These are phyloP conservation scores for Lasioglossum oenotherae DNA, from an alignment of 2,888 invertebrate genomes.

Conservation along the genomic window DNA sequence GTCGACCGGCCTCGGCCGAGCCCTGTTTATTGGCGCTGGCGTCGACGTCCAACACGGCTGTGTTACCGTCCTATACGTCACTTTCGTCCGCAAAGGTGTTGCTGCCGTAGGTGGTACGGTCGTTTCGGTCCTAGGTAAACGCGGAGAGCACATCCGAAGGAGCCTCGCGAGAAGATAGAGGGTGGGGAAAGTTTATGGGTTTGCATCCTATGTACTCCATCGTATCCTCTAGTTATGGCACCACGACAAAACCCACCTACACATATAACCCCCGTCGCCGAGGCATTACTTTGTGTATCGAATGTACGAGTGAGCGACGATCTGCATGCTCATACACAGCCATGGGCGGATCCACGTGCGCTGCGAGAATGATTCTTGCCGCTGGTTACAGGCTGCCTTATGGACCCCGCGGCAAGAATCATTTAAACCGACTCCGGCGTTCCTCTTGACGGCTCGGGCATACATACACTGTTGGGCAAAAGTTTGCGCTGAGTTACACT, in stretches of 20 bases:
- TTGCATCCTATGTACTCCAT: slow-evolving; percentile 82
- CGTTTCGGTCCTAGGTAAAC: slow-evolving; percentile 73
- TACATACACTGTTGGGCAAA: slow-evolving; percentile 7
- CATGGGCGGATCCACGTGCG: neutral
- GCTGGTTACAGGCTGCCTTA: neutral
- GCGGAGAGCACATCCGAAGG: slow-evolving; percentile 67
- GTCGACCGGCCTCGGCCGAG: slow-evolving; percentile 49
- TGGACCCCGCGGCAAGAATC: neutral
- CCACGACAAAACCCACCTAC: slow-evolving; percentile 77
- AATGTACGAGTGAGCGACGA: slow-evolving; percentile 38
- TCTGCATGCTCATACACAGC: slow-evolving; percentile 15
- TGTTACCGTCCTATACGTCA: slow-evolving; percentile 60
- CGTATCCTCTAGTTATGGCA: slow-evolving; percentile 81
- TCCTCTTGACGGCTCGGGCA: neutral
- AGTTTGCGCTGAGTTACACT: neutral
- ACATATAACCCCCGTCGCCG: slow-evolving; percentile 42
- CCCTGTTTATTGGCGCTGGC: slow-evolving; percentile 65
- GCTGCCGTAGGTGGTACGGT: slow-evolving; percentile 66
- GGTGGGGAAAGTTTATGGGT: slow-evolving; percentile 80
- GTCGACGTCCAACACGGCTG: slow-evolving; percentile 49
- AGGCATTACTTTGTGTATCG: slow-evolving; percentile 59
- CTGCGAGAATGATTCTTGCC: slow-evolving; percentile 8
- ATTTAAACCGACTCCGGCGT: neutral
- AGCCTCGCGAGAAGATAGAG: slow-evolving; percentile 26
- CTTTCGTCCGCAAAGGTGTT: slow-evolving; percentile 67